phyloP scores from a whole-genome alignment of 1,140 invertebrate genomes.

The Manduca sexta region DNA sequence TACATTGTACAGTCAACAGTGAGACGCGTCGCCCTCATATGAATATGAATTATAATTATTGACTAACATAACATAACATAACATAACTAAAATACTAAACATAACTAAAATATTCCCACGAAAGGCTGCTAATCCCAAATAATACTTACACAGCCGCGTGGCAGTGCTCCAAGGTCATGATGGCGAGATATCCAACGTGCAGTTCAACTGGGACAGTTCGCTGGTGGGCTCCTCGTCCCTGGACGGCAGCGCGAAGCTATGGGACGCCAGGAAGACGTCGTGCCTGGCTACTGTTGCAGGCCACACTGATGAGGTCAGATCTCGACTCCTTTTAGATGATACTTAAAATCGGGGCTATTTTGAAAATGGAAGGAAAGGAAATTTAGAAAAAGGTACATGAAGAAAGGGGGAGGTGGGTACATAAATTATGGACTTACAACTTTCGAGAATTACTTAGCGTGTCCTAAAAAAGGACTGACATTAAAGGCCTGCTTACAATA shows the following conservation, averaged over 20 bases:
- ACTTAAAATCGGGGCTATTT: no score
- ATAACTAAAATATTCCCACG: background rate
- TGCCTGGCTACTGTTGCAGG: constrained; percentile 77
- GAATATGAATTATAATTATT: no score
- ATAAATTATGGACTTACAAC: no score
- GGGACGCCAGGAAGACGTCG: constrained; percentile 77
- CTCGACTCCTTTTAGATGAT: no score
- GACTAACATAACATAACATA: no score
- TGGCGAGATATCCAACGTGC: constrained; percentile 83
- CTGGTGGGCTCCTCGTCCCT: constrained; percentile 82
- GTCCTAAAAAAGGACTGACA: no score
- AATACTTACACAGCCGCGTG: constrained; percentile 69
- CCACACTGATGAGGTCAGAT: constrained; percentile 81
- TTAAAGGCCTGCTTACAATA: no score
- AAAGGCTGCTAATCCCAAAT: background rate
- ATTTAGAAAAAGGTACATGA: no score
- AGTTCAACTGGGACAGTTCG: constrained; percentile 82
- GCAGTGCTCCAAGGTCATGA: constrained; percentile 79
- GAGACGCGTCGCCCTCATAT: no score
- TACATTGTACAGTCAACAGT: no score
- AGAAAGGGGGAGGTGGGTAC: background rate
- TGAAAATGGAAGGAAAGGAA: no score
- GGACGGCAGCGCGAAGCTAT: constrained; percentile 84
- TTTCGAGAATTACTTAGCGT: no score
- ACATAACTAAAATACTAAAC: background rate